A percentile compares a stretch with the other conserved stretches of the same genome.
These are phyloP conservation scores for Odontomyia ornata DNA, from an alignment of 2,888 invertebrate genomes.

Conservation along the genomic window DNA sequence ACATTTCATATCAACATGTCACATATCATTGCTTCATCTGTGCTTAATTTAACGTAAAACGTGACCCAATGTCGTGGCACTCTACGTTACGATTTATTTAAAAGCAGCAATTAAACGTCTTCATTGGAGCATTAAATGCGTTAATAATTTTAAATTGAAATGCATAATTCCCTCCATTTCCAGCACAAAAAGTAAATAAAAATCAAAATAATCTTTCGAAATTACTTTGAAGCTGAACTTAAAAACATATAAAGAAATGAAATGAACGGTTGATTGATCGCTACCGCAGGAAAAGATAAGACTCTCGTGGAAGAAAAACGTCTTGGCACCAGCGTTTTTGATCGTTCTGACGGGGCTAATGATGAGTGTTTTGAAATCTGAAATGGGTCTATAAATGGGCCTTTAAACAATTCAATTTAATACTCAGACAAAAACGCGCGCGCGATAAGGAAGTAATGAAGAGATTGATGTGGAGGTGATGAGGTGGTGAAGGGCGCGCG, in stretches of 20 bases:
- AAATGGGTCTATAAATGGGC: slow-evolving; percentile 3
- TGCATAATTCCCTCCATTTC: slow-evolving; percentile 1
- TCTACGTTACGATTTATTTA: background rate
- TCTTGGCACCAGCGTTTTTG: background rate
- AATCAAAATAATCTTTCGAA: no score
- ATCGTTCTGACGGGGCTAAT: background rate
- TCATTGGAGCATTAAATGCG: slow-evolving; percentile 9
- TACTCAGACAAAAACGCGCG: background rate
- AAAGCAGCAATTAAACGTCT: slow-evolving; percentile 12
- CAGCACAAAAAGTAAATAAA: background rate
- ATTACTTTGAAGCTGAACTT: background rate
- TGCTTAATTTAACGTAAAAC: background rate
- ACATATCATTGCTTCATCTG: background rate
- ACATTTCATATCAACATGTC: background rate
- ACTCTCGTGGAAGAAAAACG: background rate
- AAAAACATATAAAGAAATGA: background rate
- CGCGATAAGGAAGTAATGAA: background rate
- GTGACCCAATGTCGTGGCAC: background rate
- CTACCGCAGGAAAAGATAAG: background rate
- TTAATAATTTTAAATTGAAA: slow-evolving; percentile 24
- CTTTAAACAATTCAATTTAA: slow-evolving; percentile 6
- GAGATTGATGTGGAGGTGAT: background rate
- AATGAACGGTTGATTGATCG: background rate
- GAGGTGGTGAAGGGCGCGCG: no score
- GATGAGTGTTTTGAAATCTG: slow-evolving; percentile 23